phyloP scores from a whole-genome alignment of 2,797 vertebrate genomes.

The Phrynocephalus guinanensis region DNA sequence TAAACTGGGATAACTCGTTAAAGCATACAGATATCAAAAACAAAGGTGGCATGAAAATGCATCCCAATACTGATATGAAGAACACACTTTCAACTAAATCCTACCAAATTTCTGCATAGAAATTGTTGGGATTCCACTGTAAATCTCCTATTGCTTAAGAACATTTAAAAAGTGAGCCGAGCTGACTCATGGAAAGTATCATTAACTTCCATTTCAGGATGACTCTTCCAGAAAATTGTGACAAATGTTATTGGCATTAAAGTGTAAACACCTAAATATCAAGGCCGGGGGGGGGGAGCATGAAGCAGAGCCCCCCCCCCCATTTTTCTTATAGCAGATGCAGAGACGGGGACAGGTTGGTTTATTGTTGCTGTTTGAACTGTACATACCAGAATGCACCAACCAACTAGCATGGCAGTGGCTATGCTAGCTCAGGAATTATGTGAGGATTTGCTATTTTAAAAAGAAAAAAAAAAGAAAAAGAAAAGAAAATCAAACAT shows the following conservation, averaged over 20 bases:
- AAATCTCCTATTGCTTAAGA: neutral
- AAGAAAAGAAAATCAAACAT: too few species aligned
- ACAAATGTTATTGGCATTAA: too few species aligned
- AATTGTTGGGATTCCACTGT: neutral
- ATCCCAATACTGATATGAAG: neutral
- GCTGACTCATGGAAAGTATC: too few species aligned
- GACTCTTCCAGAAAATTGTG: neutral
- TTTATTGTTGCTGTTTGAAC: too few species aligned
- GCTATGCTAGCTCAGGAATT: neutral
- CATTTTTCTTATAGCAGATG: too few species aligned
- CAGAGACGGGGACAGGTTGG: too few species aligned
- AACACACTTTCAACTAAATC: neutral
- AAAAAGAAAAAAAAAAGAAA: too few species aligned
- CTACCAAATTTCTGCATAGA: neutral
- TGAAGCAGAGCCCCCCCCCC: too few species aligned
- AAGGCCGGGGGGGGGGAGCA: too few species aligned
- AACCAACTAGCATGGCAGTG: neutral
- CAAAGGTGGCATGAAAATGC: neutral
- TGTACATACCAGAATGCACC: too few species aligned
- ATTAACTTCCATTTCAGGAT: neutral
- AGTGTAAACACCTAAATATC: too few species aligned
- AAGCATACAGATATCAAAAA: neutral
- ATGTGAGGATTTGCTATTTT: too few species aligned
- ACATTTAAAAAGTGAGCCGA: neutral
- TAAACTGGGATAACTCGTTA: neutral